Evolutionary conservation across 2,113 vertebrate genomes (phyloP).

Genomic region (Uropsilus gracilis): DNA sequence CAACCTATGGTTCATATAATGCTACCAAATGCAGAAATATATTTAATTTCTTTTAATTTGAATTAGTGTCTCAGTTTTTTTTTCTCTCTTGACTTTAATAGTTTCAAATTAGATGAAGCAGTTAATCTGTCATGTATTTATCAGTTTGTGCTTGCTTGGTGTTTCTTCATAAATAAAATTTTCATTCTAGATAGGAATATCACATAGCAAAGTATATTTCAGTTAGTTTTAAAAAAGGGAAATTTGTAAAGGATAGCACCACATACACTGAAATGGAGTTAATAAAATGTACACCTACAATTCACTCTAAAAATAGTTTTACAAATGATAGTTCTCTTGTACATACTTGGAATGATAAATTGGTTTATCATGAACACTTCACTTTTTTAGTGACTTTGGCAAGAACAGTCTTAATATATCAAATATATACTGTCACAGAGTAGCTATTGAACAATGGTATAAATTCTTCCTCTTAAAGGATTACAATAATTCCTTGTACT

Average conservation of each 20-base stretch:
- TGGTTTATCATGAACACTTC: conserved; percentile 33
- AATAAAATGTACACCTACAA: conserved; percentile 16
- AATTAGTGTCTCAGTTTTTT: background rate
- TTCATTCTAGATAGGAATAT: background rate
- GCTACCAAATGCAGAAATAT: background rate
- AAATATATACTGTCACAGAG: background rate
- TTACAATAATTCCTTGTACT: conserved; percentile 27
- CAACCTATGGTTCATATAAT: background rate
- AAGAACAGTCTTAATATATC: background rate
- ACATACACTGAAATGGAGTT: background rate
- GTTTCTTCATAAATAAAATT: background rate
- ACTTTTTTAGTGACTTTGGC: conserved; percentile 21
- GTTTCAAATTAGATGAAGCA: background rate
- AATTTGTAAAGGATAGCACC: background rate
- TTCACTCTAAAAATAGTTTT: conserved; percentile 6
- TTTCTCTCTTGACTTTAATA: background rate
- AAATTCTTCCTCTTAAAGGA: conserved; percentile 17
- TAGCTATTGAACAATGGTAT: conserved; percentile 15
- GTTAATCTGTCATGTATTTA: background rate
- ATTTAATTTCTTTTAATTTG: background rate
- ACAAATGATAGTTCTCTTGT: conserved; percentile 10
- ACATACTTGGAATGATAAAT: background rate
- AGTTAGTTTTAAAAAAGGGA: background rate
- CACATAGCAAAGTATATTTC: background rate
- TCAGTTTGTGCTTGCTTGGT: background rate